Evolutionary conservation across 2,113 vertebrate genomes (phyloP).

Genomic region (Myotis brandtii): DNA sequence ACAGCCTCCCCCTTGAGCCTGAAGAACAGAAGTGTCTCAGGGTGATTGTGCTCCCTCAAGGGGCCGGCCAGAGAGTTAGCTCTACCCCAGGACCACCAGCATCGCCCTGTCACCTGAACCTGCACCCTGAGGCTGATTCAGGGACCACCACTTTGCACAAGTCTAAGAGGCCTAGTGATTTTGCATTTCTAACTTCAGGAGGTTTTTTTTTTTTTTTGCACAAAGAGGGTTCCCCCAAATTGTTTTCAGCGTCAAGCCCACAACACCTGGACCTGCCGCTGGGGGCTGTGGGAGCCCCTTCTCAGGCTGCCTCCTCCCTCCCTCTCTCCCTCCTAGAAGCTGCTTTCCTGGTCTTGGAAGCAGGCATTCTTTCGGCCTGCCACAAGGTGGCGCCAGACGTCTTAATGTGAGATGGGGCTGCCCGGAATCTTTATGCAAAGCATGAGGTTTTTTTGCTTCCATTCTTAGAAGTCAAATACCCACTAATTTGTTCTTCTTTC

Average conservation of each 20-base stretch:
- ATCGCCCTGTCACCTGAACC: background rate
- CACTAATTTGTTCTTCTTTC: constrained; percentile 9
- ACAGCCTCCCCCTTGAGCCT: background rate
- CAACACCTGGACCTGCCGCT: background rate
- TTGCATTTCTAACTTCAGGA: background rate
- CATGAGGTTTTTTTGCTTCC: constrained; percentile 26
- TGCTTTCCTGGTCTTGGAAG: background rate
- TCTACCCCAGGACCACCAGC: background rate
- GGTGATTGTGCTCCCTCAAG: background rate
- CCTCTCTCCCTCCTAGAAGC: no score
- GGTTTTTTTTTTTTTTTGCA: background rate
- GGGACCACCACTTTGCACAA: background rate
- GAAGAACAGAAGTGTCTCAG: background rate
- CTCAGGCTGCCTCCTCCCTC: background rate
- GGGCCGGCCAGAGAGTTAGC: background rate
- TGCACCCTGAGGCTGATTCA: no score
- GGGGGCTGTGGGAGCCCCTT: no score
- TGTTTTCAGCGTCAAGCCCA: background rate
- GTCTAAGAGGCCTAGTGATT: background rate
- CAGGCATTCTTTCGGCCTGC: background rate
- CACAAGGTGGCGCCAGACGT: constrained; percentile 72
- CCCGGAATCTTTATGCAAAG: background rate
- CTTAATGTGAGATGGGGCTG: background rate
- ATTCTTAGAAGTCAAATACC: constrained; percentile 45
- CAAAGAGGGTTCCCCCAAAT: background rate